Percentiles rank a stretch among this genome's conserved stretches.
phyloP scores from a whole-genome alignment of 2,888 invertebrate species.

The Chrysolina oricalcia region DNA sequence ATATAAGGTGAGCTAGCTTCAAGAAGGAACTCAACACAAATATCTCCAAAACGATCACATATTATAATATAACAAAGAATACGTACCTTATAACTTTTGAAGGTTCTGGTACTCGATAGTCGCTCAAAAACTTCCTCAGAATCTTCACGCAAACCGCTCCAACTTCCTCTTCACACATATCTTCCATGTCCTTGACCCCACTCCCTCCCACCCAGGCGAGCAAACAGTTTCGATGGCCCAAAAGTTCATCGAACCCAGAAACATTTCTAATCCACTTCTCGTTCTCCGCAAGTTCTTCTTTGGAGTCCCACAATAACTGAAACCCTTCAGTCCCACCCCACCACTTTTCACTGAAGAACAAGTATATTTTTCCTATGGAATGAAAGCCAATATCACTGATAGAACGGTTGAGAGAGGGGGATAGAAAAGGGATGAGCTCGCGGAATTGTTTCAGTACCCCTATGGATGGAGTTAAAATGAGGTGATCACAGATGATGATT shows the following conservation, averaged over 20 bases:
- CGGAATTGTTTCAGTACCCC: conserved; percentile 7
- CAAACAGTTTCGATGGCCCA: conserved; percentile 73
- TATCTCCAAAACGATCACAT: not conserved
- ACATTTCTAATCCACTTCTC: conserved; percentile 76
- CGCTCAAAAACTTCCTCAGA: conserved; percentile 73
- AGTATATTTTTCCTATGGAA: conserved; percentile 79
- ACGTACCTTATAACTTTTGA: conserved; percentile 71
- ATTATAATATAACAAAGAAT: not conserved
- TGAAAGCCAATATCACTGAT: conserved; percentile 78
- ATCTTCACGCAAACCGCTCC: conserved; percentile 73
- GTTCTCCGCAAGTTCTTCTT: conserved; percentile 54
- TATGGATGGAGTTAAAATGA: conserved; percentile 68
- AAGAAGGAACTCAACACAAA: too few species aligned
- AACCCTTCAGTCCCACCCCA: conserved; percentile 78
- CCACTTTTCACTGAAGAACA: conserved; percentile 78
- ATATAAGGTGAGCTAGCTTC: not conserved
- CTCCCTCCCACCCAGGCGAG: conserved; percentile 80
- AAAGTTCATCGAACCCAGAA: conserved; percentile 79
- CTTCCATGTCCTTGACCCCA: conserved; percentile 76
- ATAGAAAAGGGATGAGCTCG: conserved; percentile 71
- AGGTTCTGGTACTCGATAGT: conserved; percentile 72
- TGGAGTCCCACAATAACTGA: conserved; percentile 75
- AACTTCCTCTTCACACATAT: conserved; percentile 72
- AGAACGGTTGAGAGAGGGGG: conserved; percentile 70
- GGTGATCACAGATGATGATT: conserved; percentile 72